Percentiles rank a stretch among this genome's conserved stretches.
These are phyloP conservation scores for Engystomops pustulosus DNA, from an alignment of 2,113 vertebrate species.

Conservation along the genomic window DNA sequence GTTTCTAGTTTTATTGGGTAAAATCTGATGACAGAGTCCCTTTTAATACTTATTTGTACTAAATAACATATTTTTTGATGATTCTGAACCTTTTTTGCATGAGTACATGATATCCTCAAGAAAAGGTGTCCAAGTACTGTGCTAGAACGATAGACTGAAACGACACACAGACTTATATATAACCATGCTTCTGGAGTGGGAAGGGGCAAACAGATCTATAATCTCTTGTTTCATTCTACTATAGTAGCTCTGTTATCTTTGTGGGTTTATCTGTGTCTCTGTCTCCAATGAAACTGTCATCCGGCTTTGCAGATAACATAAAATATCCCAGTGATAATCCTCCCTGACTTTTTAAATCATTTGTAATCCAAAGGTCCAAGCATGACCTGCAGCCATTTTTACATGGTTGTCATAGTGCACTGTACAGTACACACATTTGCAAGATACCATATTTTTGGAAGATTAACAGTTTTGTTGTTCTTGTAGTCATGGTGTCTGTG, in stretches of 20 bases:
- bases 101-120: too few species aligned
- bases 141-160: too few species aligned
- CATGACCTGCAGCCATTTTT: constrained; percentile 23
- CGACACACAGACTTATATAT: too few species aligned
- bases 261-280: neutral
- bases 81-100: too few species aligned
- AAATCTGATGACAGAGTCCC: too few species aligned
- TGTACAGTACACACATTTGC: constrained; percentile 55
- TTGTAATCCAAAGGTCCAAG: constrained; percentile 29
- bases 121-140: too few species aligned
- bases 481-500: constrained; percentile 74
- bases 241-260: neutral
- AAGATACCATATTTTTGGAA: constrained; percentile 73
- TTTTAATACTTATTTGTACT: too few species aligned
- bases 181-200: too few species aligned
- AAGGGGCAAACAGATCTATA: neutral
- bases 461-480: constrained; percentile 79
- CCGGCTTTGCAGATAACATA: constrained; percentile 19
- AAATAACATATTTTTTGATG: too few species aligned
- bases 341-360: neutral
- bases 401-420: constrained; percentile 61
- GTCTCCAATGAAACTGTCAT: neutral
- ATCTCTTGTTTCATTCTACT: neutral
- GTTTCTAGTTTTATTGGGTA: too few species aligned
- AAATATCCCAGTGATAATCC: constrained; percentile 34